Base-by-base conservation (phyloP, 2,113 vertebrate species). In the Albula glossodonta region DNA sequence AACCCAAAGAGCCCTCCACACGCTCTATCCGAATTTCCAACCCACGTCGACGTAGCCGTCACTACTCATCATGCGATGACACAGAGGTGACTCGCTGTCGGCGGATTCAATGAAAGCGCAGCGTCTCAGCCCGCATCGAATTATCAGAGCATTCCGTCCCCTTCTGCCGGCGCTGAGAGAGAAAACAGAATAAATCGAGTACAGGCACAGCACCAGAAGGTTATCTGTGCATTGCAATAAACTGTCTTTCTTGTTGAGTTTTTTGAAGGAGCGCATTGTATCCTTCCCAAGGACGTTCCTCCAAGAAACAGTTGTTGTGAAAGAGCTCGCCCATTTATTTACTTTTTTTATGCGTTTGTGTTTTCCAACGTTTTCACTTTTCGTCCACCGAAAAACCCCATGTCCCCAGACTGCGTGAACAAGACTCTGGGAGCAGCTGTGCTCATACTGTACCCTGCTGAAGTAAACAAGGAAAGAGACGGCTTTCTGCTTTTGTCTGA, bases 121-220 rank as follows among this genome's bases (percentile, higher is more conserved):
- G 74, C 85, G 85, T 86, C 91, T 91, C 86, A 89, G 90, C 83
- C 57, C 83, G 86, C 81, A 89, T 91, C 91, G 91, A 95, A 93
- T 93, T 89, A 84, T 60, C 53, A 19, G 80, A 60, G 48, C 56
- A 52, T 85, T 84, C 63, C 90, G 89, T 87, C 89, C 89, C 87
- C 91, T 86, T 91, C 93, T 94, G 91, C 85, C 91, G 94, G 94
- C 92, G 95, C 88, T 70, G 88, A 88, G 84, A 84, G 86, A 91
- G 87, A 91, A 93, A 93, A 90, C 91, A 84, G 78, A 84, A 63
- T 77, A 92, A 93, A 95, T 94, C 93, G 95, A 94, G 92, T 92
- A 93, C 92, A 41, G 81, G 90, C 87, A 83, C 82, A 85, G 89
- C 88, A 92, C 88, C 86, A 90, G 90, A 93, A 92, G 92, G 92